These are phyloP conservation scores for Nerophis lumbriciformis DNA, from an alignment of 2,113 vertebrate genomes.

Conservation along the genomic window DNA sequence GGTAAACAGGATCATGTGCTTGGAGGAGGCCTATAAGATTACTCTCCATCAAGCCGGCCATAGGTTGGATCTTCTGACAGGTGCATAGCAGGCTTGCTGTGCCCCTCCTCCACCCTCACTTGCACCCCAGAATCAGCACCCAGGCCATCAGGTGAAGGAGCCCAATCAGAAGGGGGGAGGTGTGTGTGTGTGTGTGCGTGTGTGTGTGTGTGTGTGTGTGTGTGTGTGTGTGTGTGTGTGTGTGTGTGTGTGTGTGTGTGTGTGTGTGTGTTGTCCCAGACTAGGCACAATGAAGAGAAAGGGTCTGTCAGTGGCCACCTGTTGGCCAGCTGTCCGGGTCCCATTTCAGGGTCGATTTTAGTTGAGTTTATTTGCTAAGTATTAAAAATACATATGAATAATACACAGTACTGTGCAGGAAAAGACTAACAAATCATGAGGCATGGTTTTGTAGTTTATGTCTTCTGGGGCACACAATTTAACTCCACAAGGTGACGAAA, in stretches of 20 bases:
- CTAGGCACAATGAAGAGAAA: constrained; percentile 67
- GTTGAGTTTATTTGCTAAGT: neutral
- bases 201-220: constrained; percentile 35
- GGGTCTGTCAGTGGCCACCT: constrained; percentile 73
- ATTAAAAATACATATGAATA: neutral
- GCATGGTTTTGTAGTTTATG: no score
- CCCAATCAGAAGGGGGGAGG: neutral
- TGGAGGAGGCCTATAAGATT: constrained; percentile 50
- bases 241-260: constrained; percentile 32
- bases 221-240: constrained; percentile 7
- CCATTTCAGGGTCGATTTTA: constrained; percentile 64
- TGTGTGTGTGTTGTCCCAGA: constrained; percentile 36
- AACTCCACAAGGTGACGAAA: no score
- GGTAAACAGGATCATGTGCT: constrained; percentile 42
- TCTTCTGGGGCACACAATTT: no score
- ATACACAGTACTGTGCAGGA: no score
- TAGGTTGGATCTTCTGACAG: constrained; percentile 56
- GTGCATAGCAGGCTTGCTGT: constrained; percentile 44
- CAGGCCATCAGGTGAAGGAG: constrained; percentile 10
- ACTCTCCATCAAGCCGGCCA: constrained; percentile 47
- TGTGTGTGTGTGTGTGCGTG: constrained; percentile 31
- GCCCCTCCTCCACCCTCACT: constrained; percentile 5
- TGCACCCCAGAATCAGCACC: neutral
- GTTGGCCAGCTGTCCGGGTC: constrained; percentile 75
- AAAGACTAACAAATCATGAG: no score